These are phyloP conservation scores for Nemopilema nomurai DNA, from an alignment of 30 jellyfish, hydroid and myxozoan species.

Conservation along the genomic window DNA sequence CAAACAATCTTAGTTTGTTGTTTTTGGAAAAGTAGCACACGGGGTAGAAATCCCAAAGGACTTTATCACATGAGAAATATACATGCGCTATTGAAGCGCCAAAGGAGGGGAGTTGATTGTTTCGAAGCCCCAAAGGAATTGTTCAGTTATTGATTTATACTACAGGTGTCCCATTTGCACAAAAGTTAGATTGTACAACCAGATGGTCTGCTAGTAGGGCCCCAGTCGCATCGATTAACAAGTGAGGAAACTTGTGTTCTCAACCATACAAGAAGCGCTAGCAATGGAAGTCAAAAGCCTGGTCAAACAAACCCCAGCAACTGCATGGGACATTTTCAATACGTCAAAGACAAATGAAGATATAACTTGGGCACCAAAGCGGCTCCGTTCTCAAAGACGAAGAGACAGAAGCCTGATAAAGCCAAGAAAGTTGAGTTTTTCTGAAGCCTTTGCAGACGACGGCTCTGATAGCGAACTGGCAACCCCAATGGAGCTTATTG, in stretches of 20 bases:
- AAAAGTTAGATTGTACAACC: no score
- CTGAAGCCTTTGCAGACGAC: conserved; percentile 59
- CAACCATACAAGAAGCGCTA: no score
- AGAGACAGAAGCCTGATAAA: neutral
- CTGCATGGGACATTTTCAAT: conserved; percentile 6
- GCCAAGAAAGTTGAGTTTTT: conserved; percentile 49
- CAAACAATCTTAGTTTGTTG: neutral
- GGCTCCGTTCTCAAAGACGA: conserved; percentile 39
- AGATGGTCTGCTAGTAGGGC: neutral
- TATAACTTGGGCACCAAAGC: conserved; percentile 62
- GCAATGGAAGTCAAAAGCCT: neutral
- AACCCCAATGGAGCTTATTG: conserved; percentile 35
- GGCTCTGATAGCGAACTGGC: conserved; percentile 41
- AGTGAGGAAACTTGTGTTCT: no score
- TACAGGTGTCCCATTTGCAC: neutral
- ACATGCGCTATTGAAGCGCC: neutral
- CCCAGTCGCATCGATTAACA: no score
- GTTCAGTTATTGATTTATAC: neutral
- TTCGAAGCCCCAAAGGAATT: conserved; percentile 15
- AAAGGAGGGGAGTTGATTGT: neutral
- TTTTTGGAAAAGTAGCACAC: neutral
- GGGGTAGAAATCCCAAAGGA: conserved; percentile 27
- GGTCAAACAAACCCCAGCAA: conserved; percentile 9
- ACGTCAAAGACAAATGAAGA: conserved; percentile 8
- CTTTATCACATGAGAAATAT: neutral